These are phyloP conservation scores for Lateolabrax maculatus DNA, from an alignment of 2,797 vertebrate species.

Conservation along the genomic window DNA sequence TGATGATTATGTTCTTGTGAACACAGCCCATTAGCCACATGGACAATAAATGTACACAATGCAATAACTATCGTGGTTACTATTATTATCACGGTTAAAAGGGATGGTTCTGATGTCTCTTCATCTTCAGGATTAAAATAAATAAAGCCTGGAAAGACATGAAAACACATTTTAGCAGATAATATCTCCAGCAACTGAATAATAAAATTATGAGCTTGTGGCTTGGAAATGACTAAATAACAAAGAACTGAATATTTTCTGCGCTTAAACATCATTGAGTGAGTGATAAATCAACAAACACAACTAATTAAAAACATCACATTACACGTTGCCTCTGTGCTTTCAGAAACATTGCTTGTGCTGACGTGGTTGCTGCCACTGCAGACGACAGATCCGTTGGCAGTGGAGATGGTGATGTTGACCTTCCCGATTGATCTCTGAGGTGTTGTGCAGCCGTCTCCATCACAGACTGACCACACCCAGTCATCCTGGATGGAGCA, in stretches of 20 bases:
- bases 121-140: fast-evolving
- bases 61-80: fast-evolving
- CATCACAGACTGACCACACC: slow-evolving; percentile 20
- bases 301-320: too few relatives aligned
- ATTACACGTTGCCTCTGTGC: slow-evolving; percentile 30
- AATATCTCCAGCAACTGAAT: not conserved
- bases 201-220: too few relatives aligned
- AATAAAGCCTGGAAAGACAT: slow-evolving; percentile 32
- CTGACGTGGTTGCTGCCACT: slow-evolving; percentile 64
- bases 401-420: slow-evolving; percentile 37
- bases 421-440: not conserved
- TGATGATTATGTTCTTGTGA: not conserved
- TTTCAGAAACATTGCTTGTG: not conserved
- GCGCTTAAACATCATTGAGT: not conserved
- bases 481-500: slow-evolving; percentile 60
- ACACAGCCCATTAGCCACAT: fast-evolving
- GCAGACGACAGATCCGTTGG: slow-evolving; percentile 48
- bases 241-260: not conserved
- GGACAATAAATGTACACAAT: fast-evolving
- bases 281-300: not conserved
- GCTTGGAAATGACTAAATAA: not conserved
- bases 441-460: not conserved
- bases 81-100: fast-evolving
- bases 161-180: fast-evolving
- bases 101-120: fast-evolving